Base-by-base conservation (phyloP, 2,113 vertebrate species). In the Caracal caracal region DNA sequence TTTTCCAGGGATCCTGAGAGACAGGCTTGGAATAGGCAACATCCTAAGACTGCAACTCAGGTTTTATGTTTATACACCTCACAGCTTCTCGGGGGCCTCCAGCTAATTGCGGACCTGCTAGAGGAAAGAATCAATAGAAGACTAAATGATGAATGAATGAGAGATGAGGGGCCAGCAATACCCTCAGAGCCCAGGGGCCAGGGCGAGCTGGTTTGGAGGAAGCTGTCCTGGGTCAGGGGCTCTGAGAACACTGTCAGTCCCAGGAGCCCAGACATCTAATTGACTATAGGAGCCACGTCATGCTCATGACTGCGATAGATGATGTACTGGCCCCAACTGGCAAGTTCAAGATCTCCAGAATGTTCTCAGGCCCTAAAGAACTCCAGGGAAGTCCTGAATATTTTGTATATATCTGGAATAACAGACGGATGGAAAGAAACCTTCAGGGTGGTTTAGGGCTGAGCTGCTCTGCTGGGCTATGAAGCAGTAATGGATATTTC, bases 321-420 rank as follows among this genome's bases (percentile, higher is more conserved):
- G 63, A 51, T 66, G 16, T 28, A 49, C 22, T 61, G 24, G 10
- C 37, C 65, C 12, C 53, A 35, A 51, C 0, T 24, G 63, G n/a
- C 59, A 93, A 93, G 10, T 49, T 95, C 56, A 40, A 93, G 70
- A 65, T 93, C 53, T 92, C 76, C 24, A 83, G 47, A 86, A 89
- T n/a, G 56, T 93, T 92, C 56, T 94, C 12, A 70, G 59, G 37
- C 20, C 40, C 53, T 90, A 61, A 88, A 90, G 56, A 86, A 93
- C 35, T 65, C 20, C 66, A 79, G 15, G 53, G 10, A 93, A 78
- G 30, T 35, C 47, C 15, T 80, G 10, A 61, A 40, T 70, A n/a
- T 33, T 88, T 85, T 66, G 26, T 75, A 59, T 61, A 40, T 30
- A 33, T 80, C n/a, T 91, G 37, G 26, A 61, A 81, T 20, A 56